Evolutionary conservation across 2,113 vertebrate species (phyloP).

Genomic region (Pelodiscus sinensis): DNA sequence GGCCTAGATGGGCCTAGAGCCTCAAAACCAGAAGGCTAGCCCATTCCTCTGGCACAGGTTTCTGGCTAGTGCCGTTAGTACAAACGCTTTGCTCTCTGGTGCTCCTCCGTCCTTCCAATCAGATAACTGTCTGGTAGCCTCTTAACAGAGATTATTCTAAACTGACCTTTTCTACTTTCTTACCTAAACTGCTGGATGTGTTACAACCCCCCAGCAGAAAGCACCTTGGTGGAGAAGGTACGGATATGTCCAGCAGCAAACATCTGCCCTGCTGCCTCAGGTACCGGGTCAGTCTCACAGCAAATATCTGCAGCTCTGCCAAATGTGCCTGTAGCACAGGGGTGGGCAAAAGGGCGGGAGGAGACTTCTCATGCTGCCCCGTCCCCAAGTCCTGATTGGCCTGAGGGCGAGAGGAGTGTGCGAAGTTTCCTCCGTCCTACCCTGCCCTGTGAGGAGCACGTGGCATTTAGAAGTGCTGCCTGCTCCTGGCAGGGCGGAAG

Average conservation of each 20-base stretch:
- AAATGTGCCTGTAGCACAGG: neutral
- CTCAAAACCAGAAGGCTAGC: neutral
- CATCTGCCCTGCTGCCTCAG: too few relatives aligned
- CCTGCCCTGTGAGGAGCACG: too few relatives aligned
- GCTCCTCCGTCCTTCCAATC: neutral
- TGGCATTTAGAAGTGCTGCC: too few relatives aligned
- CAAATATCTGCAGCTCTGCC: neutral
- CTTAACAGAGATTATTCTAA: rapidly evolving
- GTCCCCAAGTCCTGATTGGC: too few relatives aligned
- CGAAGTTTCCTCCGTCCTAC: too few relatives aligned
- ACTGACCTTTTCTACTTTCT: neutral
- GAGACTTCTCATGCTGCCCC: too few relatives aligned
- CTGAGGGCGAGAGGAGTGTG: too few relatives aligned
- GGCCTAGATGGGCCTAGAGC: neutral
- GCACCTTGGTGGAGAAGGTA: neutral
- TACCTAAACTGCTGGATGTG: neutral
- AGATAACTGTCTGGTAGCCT: neutral
- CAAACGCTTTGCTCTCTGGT: neutral
- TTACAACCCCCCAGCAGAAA: neutral
- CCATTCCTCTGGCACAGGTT: neutral
- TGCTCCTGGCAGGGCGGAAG: too few relatives aligned
- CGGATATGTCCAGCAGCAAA: neutral
- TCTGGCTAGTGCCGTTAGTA: neutral
- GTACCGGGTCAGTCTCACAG: neutral
- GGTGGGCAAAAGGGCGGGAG: too few relatives aligned